Evolutionary conservation across 2,113 vertebrate species (phyloP).

Genomic region (Gobio gobio): DNA sequence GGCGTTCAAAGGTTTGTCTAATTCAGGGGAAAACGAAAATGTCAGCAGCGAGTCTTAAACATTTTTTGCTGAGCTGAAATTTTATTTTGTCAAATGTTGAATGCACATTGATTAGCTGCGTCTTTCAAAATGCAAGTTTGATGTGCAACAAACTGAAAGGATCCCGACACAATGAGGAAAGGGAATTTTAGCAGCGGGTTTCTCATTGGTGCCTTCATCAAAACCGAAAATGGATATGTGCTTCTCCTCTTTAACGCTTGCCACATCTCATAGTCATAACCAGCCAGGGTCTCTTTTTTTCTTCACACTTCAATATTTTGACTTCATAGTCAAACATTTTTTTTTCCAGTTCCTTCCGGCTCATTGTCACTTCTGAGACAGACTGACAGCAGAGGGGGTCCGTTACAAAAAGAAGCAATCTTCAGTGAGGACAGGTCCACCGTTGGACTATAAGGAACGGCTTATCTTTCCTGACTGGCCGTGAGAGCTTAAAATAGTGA

Average conservation of each 20-base stretch:
- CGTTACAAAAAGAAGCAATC: slow-evolving; percentile 65
- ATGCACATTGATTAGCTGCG: slow-evolving; percentile 10
- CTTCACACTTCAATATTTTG: slow-evolving; percentile 46
- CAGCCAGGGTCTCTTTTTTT: slow-evolving; percentile 49
- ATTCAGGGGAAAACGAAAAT: slow-evolving; percentile 15
- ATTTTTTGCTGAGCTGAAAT: slow-evolving; percentile 13
- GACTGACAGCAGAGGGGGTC: slow-evolving; percentile 60
- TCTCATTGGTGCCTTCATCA: slow-evolving; percentile 38
- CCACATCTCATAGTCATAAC: slow-evolving; percentile 48
- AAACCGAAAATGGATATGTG: slow-evolving; percentile 40
- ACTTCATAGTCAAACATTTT: slow-evolving; percentile 59
- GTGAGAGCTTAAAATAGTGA: slow-evolving; percentile 32
- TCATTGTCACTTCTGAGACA: slow-evolving; percentile 62
- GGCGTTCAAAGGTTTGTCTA: neutral
- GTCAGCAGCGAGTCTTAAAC: slow-evolving; percentile 20
- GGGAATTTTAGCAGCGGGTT: slow-evolving; percentile 5
- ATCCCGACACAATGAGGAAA: slow-evolving; percentile 1
- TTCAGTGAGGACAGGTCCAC: slow-evolving; percentile 35
- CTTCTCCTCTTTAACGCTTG: slow-evolving; percentile 25
- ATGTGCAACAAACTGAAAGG: slow-evolving; percentile 30
- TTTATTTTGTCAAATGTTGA: slow-evolving; percentile 20
- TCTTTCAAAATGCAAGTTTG: slow-evolving; percentile 16
- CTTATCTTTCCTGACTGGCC: slow-evolving; percentile 53
- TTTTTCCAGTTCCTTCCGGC: slow-evolving; percentile 46
- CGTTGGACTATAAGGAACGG: slow-evolving; percentile 10